These are phyloP conservation scores for Donacobius atricapilla DNA, from an alignment of 2,113 vertebrate genomes.

Conservation along the genomic window DNA sequence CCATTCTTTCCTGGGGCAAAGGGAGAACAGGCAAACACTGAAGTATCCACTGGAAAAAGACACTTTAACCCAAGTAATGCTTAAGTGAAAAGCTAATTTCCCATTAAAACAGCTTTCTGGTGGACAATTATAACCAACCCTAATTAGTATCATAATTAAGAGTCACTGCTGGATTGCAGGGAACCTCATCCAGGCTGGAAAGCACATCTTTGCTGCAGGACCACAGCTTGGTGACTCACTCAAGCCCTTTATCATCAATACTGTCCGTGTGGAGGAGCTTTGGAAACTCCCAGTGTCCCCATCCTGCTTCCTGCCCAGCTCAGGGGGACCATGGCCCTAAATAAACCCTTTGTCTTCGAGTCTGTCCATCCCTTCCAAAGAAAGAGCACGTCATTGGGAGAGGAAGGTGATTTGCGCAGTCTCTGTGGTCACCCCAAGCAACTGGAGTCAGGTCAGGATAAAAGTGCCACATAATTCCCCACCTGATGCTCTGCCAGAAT, in stretches of 20 bases:
- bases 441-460: not conserved
- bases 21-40: not conserved
- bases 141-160: not conserved
- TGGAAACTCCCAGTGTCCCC: accelerated
- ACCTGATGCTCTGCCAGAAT: not conserved
- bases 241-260: not conserved
- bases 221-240: not conserved
- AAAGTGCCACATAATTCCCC: not conserved
- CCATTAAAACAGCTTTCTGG: not conserved
- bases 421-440: not conserved
- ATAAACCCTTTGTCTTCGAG: not conserved
- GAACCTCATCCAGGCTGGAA: not conserved
- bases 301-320: not conserved
- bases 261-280: accelerated
- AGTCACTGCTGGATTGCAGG: not conserved
- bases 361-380: not conserved
- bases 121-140: not conserved
- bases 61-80: not conserved
- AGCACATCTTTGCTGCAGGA: not conserved
- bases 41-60: not conserved
- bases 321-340: not conserved
- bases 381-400: not conserved
- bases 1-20: not conserved
- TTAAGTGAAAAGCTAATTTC: not conserved
- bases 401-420: not conserved